These are phyloP conservation scores for Uloborus plumipes DNA, from an alignment of 2,888 invertebrate genomes.

Conservation along the genomic window DNA sequence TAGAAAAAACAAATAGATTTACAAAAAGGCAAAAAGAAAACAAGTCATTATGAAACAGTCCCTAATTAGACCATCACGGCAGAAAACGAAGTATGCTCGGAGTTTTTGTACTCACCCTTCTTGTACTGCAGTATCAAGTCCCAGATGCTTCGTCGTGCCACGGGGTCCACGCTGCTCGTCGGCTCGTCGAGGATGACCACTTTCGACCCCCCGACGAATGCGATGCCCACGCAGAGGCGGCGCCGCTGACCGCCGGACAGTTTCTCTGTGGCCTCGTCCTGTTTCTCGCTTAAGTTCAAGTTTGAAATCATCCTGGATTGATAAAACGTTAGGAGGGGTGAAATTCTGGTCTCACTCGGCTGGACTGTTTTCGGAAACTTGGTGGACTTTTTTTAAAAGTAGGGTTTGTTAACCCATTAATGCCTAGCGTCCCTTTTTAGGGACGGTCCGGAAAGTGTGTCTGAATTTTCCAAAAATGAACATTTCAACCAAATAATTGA, in stretches of 20 bases:
- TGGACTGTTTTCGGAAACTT: too few relatives aligned
- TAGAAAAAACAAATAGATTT: too few relatives aligned
- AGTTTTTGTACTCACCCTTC: slow-evolving; percentile 48
- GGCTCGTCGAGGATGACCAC: slow-evolving; percentile 72
- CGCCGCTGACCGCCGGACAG: slow-evolving; percentile 72
- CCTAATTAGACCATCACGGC: not conserved
- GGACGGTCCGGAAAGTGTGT: too few relatives aligned
- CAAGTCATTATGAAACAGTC: not conserved
- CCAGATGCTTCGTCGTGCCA: slow-evolving; percentile 72
- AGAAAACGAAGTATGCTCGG: not conserved
- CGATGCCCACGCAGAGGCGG: slow-evolving; percentile 72
- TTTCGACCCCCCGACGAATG: slow-evolving; percentile 72
- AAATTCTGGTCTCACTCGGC: too few relatives aligned
- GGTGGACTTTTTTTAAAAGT: too few relatives aligned
- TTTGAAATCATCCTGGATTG: slow-evolving; percentile 69
- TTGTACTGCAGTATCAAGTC: slow-evolving; percentile 71
- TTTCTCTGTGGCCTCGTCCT: slow-evolving; percentile 69
- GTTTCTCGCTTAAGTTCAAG: slow-evolving; percentile 69
- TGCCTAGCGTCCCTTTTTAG: too few relatives aligned
- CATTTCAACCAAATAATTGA: too few relatives aligned
- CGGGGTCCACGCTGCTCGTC: slow-evolving; percentile 71
- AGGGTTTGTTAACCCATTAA: too few relatives aligned
- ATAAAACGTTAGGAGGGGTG: not conserved
- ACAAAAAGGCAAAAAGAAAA: not conserved
- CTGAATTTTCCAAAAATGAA: too few relatives aligned